Percentiles rank a stretch among this genome's conserved stretches.
Conservation (phyloP, 2,888 invertebrate genomes). For the Dendrolimus houi region DNA sequence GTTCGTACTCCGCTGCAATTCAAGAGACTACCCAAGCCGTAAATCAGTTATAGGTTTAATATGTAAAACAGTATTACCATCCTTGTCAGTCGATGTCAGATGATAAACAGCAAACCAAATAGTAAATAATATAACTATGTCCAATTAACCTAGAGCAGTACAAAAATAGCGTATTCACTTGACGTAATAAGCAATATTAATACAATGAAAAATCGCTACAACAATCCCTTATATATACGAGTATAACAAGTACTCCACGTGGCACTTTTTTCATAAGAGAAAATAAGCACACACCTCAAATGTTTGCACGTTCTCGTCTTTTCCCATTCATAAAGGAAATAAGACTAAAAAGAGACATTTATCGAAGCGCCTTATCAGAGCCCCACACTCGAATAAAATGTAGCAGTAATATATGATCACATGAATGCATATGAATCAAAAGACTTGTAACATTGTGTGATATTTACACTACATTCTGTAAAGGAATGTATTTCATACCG, state of each 20-base stretch:
- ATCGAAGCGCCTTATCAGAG: conserved; percentile 13
- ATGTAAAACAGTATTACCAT: too few relatives aligned
- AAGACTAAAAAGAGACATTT: conserved; percentile 13
- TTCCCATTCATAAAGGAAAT: conserved; percentile 19
- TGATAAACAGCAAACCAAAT: not conserved
- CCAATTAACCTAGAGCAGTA: conserved; percentile 1
- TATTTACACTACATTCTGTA: not conserved
- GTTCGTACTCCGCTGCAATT: too few relatives aligned
- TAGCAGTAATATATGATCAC: conserved; percentile 13
- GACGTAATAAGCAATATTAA: conserved; percentile 20
- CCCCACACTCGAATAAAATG: conserved; percentile 14
- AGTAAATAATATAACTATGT: not conserved
- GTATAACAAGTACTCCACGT: not conserved
- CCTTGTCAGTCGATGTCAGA: too few relatives aligned
- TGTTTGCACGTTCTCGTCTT: conserved; percentile 8
- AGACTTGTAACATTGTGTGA: not conserved
- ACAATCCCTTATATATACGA: not conserved
- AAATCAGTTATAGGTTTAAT: too few relatives aligned
- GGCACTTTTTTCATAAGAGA: not conserved
- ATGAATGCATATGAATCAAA: not conserved
- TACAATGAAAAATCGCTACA: not conserved
- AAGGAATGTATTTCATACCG: not conserved
- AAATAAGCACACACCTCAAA: not conserved
- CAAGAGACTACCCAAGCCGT: too few relatives aligned
- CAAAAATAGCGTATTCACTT: conserved; percentile 15